Evolutionary conservation across 2,888 invertebrate genomes (phyloP).

Genomic region (Drepana falcataria): DNA sequence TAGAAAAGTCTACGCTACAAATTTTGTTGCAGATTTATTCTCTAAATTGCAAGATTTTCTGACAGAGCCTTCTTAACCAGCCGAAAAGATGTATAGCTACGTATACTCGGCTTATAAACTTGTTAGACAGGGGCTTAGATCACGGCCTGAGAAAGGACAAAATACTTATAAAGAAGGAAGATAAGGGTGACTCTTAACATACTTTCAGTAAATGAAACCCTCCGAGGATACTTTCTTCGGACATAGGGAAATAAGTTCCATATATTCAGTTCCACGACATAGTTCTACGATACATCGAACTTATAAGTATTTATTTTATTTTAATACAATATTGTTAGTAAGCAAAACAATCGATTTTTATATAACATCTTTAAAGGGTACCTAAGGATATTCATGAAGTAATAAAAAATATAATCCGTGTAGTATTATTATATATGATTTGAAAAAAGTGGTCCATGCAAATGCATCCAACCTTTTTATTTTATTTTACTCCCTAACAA

Average conservation of each 20-base stretch:
- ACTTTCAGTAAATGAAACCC: not conserved
- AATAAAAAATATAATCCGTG: too few species aligned
- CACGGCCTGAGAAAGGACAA: not conserved
- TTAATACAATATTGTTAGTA: too few species aligned
- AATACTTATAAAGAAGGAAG: not conserved
- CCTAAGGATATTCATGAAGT: too few species aligned
- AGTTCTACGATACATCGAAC: not conserved
- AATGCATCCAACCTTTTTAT: too few species aligned
- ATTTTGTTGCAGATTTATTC: not conserved
- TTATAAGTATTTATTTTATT: too few species aligned
- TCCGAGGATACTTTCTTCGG: not conserved
- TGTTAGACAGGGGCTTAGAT: not conserved
- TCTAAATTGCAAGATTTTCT: not conserved
- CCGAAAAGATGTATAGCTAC: not conserved
- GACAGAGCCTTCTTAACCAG: not conserved
- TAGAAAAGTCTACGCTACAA: not conserved
- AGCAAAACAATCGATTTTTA: too few species aligned
- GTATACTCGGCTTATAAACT: not conserved
- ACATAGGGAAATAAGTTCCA: not conserved
- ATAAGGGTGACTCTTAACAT: not conserved
- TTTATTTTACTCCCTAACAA: too few species aligned
- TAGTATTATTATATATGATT: too few species aligned
- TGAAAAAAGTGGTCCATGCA: too few species aligned
- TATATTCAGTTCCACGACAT: not conserved
- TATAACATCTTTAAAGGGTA: too few species aligned